Percentiles rank a stretch among this genome's conserved stretches.
Evolutionary conservation across 2,113 vertebrate species (phyloP).

Genomic region (Cathartes aura): DNA sequence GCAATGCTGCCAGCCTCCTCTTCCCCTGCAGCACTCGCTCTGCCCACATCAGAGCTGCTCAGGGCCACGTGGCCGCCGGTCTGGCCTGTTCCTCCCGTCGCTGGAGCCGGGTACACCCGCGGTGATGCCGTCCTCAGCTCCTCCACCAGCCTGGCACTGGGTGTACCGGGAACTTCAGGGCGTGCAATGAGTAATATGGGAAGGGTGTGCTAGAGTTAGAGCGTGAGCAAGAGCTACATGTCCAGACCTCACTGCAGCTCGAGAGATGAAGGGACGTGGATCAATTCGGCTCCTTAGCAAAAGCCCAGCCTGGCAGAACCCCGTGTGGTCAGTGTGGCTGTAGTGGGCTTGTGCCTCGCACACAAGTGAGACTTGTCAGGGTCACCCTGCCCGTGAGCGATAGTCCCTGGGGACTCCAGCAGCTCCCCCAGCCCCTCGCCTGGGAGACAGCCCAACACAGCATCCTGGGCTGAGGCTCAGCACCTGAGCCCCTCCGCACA

Average conservation of each 20-base stretch:
- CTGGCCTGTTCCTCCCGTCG: background rate
- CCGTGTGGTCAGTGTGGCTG: fast-evolving
- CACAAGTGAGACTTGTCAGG: background rate
- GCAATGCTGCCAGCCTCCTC: background rate
- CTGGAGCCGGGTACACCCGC: fast-evolving
- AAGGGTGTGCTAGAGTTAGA: background rate
- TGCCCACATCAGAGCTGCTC: background rate
- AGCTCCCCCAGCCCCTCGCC: background rate
- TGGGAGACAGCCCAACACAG: background rate
- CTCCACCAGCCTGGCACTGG: background rate
- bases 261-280: background rate
- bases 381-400: background rate
- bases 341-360: fast-evolving
- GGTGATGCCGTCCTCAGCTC: background rate
- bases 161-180: background rate
- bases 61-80: fast-evolving
- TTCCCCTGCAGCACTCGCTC: background rate
- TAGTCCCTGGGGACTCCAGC: background rate
- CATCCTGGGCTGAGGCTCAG: background rate
- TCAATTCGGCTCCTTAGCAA: background rate
- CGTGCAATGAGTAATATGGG: fast-evolving
- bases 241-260: background rate
- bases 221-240: background rate
- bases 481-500: background rate
- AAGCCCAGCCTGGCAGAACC: background rate